Evolutionary conservation across 2,888 invertebrate genomes (phyloP).

Genomic region (Cryptosula pallasiana): DNA sequence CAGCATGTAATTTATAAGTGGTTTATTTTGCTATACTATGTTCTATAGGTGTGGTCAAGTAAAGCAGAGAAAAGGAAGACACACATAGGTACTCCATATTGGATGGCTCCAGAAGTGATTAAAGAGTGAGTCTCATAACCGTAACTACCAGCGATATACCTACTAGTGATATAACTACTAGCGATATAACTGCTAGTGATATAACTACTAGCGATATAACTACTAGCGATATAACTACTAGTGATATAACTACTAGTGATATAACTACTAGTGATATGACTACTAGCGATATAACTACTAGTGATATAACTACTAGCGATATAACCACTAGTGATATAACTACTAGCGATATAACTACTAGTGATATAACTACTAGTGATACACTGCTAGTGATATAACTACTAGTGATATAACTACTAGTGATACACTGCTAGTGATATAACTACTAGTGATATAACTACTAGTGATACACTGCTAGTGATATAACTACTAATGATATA

Average conservation of each 20-base stretch:
- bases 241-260: neutral
- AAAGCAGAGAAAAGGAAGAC: slow-evolving; percentile 14
- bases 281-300: neutral
- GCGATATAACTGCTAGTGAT: neutral
- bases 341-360: neutral
- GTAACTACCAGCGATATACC: neutral
- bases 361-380: neutral
- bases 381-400: too few species aligned
- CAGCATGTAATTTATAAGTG: too few species aligned
- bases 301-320: neutral
- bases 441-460: neutral
- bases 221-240: neutral
- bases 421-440: too few species aligned
- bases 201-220: neutral
- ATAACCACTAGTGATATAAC: neutral
- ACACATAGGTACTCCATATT: slow-evolving; percentile 17
- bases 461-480: too few species aligned
- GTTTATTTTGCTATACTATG: too few species aligned
- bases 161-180: neutral
- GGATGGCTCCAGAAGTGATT: slow-evolving; percentile 21
- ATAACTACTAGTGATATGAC: neutral
- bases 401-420: neutral
- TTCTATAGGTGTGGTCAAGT: slow-evolving; percentile 15
- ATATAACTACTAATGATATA: too few species aligned
- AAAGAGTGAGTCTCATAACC: neutral